phyloP scores from a whole-genome alignment of 2,797 vertebrate species.

The Urophycis tenuis region DNA sequence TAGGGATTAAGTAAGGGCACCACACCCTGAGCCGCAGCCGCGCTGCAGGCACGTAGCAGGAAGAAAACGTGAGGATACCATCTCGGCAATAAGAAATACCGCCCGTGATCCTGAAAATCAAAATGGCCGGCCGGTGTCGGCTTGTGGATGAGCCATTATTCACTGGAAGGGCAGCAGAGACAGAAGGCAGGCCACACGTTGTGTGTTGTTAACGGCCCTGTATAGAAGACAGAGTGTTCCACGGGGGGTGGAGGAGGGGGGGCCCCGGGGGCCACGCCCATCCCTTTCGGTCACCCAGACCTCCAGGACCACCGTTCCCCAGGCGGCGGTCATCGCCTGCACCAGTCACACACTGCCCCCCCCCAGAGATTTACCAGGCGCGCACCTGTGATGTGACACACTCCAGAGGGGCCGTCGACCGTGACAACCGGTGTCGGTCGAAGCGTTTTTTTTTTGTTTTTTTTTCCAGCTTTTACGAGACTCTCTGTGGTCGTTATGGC shows the following conservation, averaged over 20 bases:
- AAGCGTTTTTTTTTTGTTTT: too few relatives aligned
- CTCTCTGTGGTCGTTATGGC: not conserved
- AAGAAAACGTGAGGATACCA: conserved; percentile 31
- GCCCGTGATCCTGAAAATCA: conserved; percentile 30
- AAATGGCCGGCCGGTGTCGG: conserved; percentile 5
- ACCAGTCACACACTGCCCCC: not conserved
- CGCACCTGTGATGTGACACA: not conserved
- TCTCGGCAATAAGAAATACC: conserved; percentile 35
- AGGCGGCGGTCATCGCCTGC: not conserved
- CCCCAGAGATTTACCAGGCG: not conserved
- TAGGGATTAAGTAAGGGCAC: conserved; percentile 39
- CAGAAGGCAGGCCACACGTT: not conserved
- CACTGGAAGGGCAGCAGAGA: not conserved
- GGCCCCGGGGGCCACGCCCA: not conserved
- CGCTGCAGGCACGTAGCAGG: conserved; percentile 37
- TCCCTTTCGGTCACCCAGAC: not conserved
- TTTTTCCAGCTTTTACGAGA: not conserved
- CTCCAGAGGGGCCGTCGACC: not conserved
- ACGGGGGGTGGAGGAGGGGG: too few relatives aligned
- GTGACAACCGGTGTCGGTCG: not conserved
- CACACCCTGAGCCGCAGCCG: conserved; percentile 50
- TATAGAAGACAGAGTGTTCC: not conserved
- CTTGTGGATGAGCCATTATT: not conserved
- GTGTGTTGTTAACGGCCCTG: not conserved
- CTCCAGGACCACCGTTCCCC: not conserved